phyloP scores from a whole-genome alignment of 2,888 invertebrate species.

The Geotrupes spiniger region DNA sequence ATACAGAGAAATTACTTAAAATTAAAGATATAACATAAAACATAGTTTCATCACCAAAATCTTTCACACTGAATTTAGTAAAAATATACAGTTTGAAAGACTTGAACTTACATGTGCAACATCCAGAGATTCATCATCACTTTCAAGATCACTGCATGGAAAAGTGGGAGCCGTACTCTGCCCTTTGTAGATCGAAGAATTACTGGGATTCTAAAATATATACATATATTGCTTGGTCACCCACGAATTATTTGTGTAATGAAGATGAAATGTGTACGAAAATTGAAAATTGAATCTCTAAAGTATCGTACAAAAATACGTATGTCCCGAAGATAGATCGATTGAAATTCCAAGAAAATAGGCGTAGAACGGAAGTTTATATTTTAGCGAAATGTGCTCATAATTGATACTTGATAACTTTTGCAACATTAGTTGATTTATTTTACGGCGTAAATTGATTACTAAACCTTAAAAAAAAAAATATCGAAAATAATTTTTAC shows the following conservation, averaged over 20 bases:
- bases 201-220: constrained; percentile 31
- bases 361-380: no score
- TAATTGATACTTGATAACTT: no score
- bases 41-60: background rate
- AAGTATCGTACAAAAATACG: background rate
- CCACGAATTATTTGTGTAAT: background rate
- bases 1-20: constrained; percentile 1
- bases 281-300: background rate
- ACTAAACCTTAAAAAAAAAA: no score
- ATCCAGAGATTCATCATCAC: constrained; percentile 36
- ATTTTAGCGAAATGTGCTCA: no score
- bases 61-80: constrained; percentile 3
- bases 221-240: constrained; percentile 10
- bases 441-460: no score
- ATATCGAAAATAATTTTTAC: no score
- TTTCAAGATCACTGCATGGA: constrained; percentile 36
- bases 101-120: constrained; percentile 24
- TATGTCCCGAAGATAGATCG: no score
- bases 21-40: no score
- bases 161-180: constrained; percentile 31
- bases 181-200: constrained; percentile 26
- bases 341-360: no score
- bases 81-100: constrained; percentile 1
- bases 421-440: no score
- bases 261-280: background rate